Conservation (phyloP, 2,113 vertebrate genomes). For the Tupaia chinensis region DNA sequence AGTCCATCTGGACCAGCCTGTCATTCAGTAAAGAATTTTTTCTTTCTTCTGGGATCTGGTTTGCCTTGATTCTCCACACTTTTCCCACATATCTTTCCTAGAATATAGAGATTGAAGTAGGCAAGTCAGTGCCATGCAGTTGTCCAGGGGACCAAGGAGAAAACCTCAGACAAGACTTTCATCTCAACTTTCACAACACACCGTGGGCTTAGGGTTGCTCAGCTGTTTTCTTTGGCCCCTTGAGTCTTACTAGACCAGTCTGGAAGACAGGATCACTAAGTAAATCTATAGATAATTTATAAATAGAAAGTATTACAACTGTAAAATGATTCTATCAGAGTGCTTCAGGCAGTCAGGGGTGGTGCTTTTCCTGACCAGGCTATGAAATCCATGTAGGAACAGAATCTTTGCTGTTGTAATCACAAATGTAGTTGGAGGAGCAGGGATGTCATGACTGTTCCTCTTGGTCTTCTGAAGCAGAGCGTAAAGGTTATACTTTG, state of each 20-base stretch:
- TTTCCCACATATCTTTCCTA: not conserved
- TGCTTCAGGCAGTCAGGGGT: not conserved
- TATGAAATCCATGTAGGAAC: fast-evolving
- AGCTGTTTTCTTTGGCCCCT: too few relatives aligned
- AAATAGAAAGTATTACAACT: not conserved
- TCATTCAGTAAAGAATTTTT: not conserved
- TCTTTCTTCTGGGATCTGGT: not conserved
- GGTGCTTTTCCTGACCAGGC: not conserved
- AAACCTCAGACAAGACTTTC: not conserved
- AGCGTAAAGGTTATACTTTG: not conserved
- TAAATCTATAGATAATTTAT: not conserved
- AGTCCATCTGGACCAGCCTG: not conserved
- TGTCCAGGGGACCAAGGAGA: not conserved
- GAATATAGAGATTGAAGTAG: not conserved
- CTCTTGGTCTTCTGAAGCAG: not conserved
- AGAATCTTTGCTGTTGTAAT: not conserved
- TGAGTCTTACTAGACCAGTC: not conserved
- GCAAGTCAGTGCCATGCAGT: not conserved
- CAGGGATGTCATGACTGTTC: not conserved
- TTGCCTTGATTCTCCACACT: not conserved
- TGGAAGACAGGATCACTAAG: too few relatives aligned
- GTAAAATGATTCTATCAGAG: not conserved
- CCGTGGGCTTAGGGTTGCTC: not conserved
- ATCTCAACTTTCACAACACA: not conserved
- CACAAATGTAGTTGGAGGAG: not conserved